Percentiles rank a stretch among this genome's conserved stretches.
Evolutionary conservation across 2,113 vertebrate genomes (phyloP).

Genomic region (Oreochromis niloticus): DNA sequence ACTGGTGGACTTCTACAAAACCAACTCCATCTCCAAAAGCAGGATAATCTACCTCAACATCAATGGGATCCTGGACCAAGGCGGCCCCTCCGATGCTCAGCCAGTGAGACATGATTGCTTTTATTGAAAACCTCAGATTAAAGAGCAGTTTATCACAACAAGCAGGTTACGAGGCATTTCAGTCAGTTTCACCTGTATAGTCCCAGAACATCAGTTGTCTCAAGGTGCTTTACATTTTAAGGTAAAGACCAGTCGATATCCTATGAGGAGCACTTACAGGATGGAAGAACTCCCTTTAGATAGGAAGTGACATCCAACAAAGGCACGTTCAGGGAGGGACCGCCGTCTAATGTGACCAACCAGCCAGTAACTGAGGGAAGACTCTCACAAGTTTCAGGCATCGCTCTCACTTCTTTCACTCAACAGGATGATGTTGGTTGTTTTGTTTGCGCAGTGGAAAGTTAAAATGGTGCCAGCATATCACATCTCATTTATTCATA

Average conservation of each 20-base stretch:
- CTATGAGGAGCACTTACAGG: accelerated
- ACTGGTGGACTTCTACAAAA: constrained; percentile 91
- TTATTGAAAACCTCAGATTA: neutral
- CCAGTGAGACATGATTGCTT: neutral
- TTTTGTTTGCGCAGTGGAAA: neutral
- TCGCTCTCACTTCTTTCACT: neutral
- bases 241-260: neutral
- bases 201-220: neutral
- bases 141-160: neutral
- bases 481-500: neutral
- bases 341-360: accelerated
- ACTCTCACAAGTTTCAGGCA: neutral
- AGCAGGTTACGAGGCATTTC: neutral
- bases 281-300: neutral
- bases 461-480: neutral
- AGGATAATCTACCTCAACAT: constrained; percentile 82
- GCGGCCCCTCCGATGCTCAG: neutral
- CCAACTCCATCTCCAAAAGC: constrained; percentile 86
- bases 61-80: constrained; percentile 64
- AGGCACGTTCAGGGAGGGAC: accelerated
- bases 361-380: neutral
- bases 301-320: neutral
- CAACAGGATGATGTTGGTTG: neutral
- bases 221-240: neutral
- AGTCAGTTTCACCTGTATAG: neutral